Evolutionary conservation across 2,113 vertebrate genomes (phyloP).

Genomic region (Ascaphus truei): DNA sequence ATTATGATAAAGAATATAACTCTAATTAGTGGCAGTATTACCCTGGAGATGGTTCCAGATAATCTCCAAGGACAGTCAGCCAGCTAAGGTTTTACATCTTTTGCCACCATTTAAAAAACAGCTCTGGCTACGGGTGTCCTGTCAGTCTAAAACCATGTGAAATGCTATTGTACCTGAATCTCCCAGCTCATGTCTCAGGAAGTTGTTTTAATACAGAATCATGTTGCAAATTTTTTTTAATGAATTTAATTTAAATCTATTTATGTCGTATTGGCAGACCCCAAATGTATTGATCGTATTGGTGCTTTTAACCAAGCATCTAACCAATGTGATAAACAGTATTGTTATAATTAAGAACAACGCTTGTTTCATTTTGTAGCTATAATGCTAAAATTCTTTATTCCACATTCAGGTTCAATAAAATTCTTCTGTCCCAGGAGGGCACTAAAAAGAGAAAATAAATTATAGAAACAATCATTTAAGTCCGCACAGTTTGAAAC

Average conservation of each 20-base stretch:
- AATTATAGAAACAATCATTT: not conserved
- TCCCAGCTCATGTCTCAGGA: not conserved
- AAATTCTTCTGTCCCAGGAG: not conserved
- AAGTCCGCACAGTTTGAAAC: conserved; percentile 2
- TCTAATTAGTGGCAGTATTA: too few species aligned
- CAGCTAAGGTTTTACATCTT: too few species aligned
- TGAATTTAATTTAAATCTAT: conserved; percentile 23
- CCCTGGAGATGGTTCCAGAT: too few species aligned
- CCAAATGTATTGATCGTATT: conserved; percentile 19
- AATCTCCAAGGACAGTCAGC: too few species aligned
- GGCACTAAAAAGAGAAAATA: conserved; percentile 15
- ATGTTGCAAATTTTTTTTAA: not conserved
- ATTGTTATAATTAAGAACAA: conserved; percentile 20
- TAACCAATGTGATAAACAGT: conserved; percentile 18
- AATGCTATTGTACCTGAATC: too few species aligned
- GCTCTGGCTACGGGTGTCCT: too few species aligned
- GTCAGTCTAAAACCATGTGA: too few species aligned
- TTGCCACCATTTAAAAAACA: too few species aligned
- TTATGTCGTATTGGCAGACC: conserved; percentile 23
- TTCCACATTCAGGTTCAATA: conserved; percentile 10
- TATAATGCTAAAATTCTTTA: not conserved
- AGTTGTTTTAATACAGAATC: not conserved
- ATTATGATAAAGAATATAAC: too few species aligned
- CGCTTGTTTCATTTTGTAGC: not conserved
- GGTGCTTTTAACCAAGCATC: conserved; percentile 32